Base-by-base conservation (phyloP, 2,113 vertebrate species). In the Callopanchax toddi region DNA sequence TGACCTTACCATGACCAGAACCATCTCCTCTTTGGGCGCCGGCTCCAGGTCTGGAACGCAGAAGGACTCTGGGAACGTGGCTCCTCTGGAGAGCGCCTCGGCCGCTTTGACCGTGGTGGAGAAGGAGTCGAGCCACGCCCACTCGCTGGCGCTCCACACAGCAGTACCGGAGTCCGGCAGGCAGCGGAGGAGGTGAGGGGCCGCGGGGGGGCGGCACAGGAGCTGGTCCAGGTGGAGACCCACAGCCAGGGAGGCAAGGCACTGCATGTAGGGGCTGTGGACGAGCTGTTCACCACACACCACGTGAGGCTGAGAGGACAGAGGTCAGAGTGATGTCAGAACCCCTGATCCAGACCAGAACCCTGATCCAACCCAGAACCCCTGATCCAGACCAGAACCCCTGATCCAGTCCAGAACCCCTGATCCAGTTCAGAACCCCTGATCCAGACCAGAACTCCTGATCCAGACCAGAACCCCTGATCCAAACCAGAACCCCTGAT, bases 241-340 rank as follows among this genome's bases (percentile, higher is more conserved):
- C 64, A 99, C 97, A 0, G 95, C 96, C 13, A 99, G 89, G 0
- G 97, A 99, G 20, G 97, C 94, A 29, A 99, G 86, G 78, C 97
- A 99, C 76, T 99, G 97, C 97, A 99, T 98, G 43, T 99, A 99
- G 2, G 97, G 95, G 60, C 97, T 99, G 55, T 99, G 97, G 48
- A 99, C 94, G 1, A 99, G 94, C 89, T 99, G 97, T 82, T 99
- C 97, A 0, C 97, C 97, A 60, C 97, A 98, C 1, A 98, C 94
- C 3, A 99, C 97, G 0, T 98, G 95, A 11, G 96, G 97, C 97
- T 99, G 46, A 22, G 51, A 11, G 12, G 11, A 37, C 10, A 37
- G 29, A 13, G 36, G 36, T 12, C 36, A 37, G 12, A 32, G 29
- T 32, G 6, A 32, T 9, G 10, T 32, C 5, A 32, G n/a, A n/a